phyloP scores from a whole-genome alignment of 2,888 invertebrate species.

The Epirrita christyi region DNA sequence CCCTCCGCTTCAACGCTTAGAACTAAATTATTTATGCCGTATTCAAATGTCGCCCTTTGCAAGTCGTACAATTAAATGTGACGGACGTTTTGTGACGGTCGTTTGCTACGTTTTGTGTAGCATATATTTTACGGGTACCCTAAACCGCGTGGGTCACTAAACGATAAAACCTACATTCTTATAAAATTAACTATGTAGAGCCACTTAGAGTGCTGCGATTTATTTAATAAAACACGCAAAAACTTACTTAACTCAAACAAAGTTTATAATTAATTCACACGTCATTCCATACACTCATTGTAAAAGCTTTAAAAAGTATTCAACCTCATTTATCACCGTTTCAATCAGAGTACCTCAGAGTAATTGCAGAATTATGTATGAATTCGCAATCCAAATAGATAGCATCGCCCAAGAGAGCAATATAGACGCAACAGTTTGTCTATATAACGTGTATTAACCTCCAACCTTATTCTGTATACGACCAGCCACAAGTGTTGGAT shows the following conservation, averaged over 20 bases:
- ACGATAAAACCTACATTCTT: constrained; percentile 7
- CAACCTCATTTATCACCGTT: neutral
- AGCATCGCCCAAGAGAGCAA: constrained; percentile 42
- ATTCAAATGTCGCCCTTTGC: constrained; percentile 16
- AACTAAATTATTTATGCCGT: constrained; percentile 18
- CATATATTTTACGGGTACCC: constrained; percentile 5
- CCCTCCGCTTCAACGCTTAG: neutral
- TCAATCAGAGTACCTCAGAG: neutral
- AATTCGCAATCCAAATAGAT: constrained; percentile 49
- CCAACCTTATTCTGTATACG: constrained; percentile 31
- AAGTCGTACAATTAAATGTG: constrained; percentile 4
- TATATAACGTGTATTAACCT: constrained; percentile 45
- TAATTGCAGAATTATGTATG: constrained; percentile 13
- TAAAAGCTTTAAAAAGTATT: neutral
- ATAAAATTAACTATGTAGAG: neutral
- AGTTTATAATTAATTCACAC: neutral
- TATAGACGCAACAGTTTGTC: constrained; percentile 72
- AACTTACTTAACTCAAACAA: neutral
- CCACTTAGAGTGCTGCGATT: neutral
- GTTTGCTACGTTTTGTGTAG: too few species aligned
- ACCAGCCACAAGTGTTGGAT: constrained; percentile 13
- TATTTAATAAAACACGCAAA: neutral
- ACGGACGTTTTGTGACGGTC: constrained; percentile 14
- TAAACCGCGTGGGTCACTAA: constrained; percentile 7
- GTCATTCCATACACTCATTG: too few species aligned